Base-by-base conservation (phyloP, 2,797 vertebrate species). In the Lithobates sylvaticus region DNA sequence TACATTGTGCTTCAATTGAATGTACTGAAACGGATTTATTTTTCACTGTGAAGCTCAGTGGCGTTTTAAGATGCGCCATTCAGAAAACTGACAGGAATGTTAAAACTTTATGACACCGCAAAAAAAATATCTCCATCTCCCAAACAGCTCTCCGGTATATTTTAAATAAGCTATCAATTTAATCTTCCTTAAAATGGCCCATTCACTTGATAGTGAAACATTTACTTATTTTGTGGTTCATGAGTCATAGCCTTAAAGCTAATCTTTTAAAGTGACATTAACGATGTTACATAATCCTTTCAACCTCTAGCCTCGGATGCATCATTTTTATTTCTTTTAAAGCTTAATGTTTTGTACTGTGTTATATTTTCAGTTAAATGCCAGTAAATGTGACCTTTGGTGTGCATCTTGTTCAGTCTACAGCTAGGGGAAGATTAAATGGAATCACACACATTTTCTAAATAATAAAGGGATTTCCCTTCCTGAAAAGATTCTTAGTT, bases 211-310 rank as follows among this genome's bases (percentile, higher is more conserved):
- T 84, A 76, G 82, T 39, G 32, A 78, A 78, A 84, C 74, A 76
- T 84, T 84, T 84, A 69, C 83, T 78, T 84, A 75, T 78, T 78
- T 68, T 76, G 82, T 61, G 68, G 83, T 71, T 84, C 76, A 78
- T 71, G 83, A 84, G 75, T 71, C 83, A 78, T 72, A 54, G 83
- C 75, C 64, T 61, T 44, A 71, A 70, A 70, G 34, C 67, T 61
- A 77, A 83, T 77, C 74, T 78, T 64, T 84, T 84, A 84, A 84
- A 78, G 54, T 84, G 68, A 76, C 82, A 65, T 83, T 75, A 78
- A 70, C 67, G 39, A 32, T 64, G 75, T 58, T 77, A 76, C 44
- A 84, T 84, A 83, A 74, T 83, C 68, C 32, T 54, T 58, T 72
- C 47, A 39, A 81, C 78, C 78, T 68, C 29, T n/a, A 54, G 78